These are phyloP conservation scores for Heliconius aoede DNA, from an alignment of 2,888 invertebrate species.

Conservation along the genomic window DNA sequence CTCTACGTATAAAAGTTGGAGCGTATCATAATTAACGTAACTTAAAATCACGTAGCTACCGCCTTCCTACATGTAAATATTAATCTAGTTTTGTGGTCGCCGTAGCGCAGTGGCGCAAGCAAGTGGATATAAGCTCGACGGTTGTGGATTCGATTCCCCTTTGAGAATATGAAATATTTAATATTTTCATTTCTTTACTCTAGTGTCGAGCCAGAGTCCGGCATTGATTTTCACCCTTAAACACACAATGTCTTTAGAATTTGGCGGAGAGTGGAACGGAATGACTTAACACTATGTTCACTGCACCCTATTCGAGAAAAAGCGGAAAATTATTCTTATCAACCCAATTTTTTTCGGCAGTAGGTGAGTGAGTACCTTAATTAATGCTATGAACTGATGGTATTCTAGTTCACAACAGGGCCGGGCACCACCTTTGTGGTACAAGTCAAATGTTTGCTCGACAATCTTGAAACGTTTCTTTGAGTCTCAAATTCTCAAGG, in stretches of 20 bases:
- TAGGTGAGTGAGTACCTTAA: constrained; percentile 29
- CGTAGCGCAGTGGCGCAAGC: no score
- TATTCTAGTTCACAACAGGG: constrained; percentile 21
- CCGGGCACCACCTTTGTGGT: constrained; percentile 29
- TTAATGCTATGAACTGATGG: constrained; percentile 25
- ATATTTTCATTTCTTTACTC: no score
- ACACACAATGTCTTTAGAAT: background rate
- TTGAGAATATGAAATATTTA: no score
- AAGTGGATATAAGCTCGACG: no score
- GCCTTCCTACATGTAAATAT: constrained; percentile 9
- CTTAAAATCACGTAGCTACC: background rate
- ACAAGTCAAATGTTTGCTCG: constrained; percentile 34
- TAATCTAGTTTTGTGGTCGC: background rate
- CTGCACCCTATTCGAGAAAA: background rate
- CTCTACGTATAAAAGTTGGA: background rate
- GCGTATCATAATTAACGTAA: background rate
- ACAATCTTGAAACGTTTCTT: constrained; percentile 37
- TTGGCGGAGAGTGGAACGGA: background rate
- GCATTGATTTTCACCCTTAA: no score
- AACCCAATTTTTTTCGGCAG: constrained; percentile 20
- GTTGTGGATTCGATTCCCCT: no score
- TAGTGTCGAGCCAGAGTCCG: no score
- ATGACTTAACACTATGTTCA: background rate
- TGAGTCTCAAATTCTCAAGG: constrained; percentile 38
- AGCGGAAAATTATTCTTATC: background rate